Conservation (phyloP, 2,888 invertebrate genomes). For the Aphidius colemani region DNA sequence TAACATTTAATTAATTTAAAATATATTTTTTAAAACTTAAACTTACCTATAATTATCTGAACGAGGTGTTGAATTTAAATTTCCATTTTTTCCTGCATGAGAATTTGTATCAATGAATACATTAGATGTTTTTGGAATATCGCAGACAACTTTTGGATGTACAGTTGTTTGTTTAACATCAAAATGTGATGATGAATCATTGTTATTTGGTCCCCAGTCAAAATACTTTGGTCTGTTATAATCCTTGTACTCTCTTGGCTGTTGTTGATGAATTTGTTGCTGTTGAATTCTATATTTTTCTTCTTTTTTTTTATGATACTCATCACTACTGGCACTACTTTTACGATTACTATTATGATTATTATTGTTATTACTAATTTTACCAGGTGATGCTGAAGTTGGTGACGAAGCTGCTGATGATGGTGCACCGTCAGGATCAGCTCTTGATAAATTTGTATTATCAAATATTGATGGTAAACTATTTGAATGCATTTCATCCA, state of each 20-base stretch:
- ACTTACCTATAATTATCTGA: slow-evolving; percentile 71
- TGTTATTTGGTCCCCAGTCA: slow-evolving; percentile 46
- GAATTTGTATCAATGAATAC: slow-evolving; percentile 46
- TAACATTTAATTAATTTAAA: slow-evolving; percentile 2
- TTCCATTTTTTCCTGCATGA: slow-evolving; percentile 41
- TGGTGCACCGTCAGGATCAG: slow-evolving; percentile 76
- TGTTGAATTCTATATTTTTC: slow-evolving; percentile 57
- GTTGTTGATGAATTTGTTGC: slow-evolving; percentile 63
- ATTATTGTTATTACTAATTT: slow-evolving; percentile 41
- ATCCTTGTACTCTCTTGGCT: slow-evolving; percentile 63
- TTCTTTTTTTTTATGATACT: slow-evolving; percentile 46
- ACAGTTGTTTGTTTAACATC: slow-evolving; percentile 60
- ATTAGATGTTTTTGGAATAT: slow-evolving; percentile 63
- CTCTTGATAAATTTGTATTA: slow-evolving; percentile 63
- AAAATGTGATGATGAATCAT: slow-evolving; percentile 40
- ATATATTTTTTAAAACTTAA: not conserved
- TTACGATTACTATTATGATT: slow-evolving; percentile 43
- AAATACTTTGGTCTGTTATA: slow-evolving; percentile 55
- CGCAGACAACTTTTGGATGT: slow-evolving; percentile 66
- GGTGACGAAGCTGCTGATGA: slow-evolving; percentile 66
- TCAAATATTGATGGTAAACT: slow-evolving; percentile 48
- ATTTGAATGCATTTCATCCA: slow-evolving; percentile 63
- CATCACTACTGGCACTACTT: slow-evolving; percentile 45
- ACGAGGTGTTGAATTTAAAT: slow-evolving; percentile 49
- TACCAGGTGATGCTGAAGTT: slow-evolving; percentile 54